A percentile compares a stretch with the other conserved stretches of the same genome.
Evolutionary conservation across 2,113 vertebrate species (phyloP).

Genomic region (Octodon degus): DNA sequence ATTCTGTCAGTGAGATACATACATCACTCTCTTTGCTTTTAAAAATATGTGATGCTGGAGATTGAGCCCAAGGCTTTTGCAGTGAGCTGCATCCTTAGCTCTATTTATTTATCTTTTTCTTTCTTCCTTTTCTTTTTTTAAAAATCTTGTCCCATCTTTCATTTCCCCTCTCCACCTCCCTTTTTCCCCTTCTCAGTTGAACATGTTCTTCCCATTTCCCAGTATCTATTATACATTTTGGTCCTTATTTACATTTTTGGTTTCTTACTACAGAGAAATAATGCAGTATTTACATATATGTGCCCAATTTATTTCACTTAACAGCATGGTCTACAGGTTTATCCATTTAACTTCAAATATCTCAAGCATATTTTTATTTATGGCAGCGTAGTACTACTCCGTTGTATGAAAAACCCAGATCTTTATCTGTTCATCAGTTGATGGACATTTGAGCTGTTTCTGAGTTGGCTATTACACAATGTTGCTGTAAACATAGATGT

Average conservation of each 20-base stretch:
- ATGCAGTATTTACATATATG: background rate
- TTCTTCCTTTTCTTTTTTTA: background rate
- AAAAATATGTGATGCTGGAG: background rate
- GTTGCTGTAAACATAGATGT: too few relatives aligned
- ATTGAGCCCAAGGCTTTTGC: background rate
- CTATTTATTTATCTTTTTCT: too few relatives aligned
- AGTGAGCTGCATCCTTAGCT: background rate
- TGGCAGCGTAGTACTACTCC: too few relatives aligned
- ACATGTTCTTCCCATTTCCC: background rate
- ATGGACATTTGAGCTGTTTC: too few relatives aligned
- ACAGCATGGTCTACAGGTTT: background rate
- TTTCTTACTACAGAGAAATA: too few relatives aligned
- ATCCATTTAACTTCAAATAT: background rate
- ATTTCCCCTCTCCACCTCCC: background rate
- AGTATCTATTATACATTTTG: background rate
- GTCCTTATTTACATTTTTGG: too few relatives aligned
- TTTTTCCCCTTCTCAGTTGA: background rate
- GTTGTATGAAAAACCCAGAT: too few relatives aligned
- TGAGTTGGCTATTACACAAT: too few relatives aligned
- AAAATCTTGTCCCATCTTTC: background rate
- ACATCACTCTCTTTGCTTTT: background rate
- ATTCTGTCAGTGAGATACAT: background rate
- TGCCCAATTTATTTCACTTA: background rate
- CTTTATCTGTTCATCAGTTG: too few relatives aligned
- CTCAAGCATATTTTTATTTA: too few relatives aligned